Evolutionary conservation across 2,888 invertebrate species (phyloP), one percentile per base, ranked within the genome.

Genomic region (Chymomyza fuscimana): DNA sequence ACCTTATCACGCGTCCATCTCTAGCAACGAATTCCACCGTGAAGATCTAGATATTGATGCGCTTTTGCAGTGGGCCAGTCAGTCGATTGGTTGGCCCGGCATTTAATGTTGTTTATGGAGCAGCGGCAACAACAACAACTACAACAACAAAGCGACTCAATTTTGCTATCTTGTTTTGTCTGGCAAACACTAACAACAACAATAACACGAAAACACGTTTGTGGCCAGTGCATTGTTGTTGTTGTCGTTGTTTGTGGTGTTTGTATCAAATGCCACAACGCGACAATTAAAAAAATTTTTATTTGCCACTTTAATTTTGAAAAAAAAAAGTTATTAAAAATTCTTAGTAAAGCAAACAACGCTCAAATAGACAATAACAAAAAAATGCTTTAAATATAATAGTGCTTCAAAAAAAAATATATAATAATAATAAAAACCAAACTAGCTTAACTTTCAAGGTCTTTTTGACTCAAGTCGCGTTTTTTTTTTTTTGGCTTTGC

Each of bases 371-470:
- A 74, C 79, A 80, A 73, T 46, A 46, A 46, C 40, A 75, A 70
- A 74, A 60, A 32, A 61, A 32, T 68, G 60, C 25, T 56, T 70
- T 7, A 32, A 32, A 32, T 32, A 32, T 32, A 32, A 32, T 32
- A 32, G 32, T 32, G 32, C 32, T 32, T 67, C 63, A 63, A 69
- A 76, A 72, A 15, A 16, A 64, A 50, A 52, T 63, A 60, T 29
- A 72, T 65, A 22, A 12, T 15, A 16, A 16, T 16, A 16, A 61
- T 16, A 61, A 16, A 59, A 29, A 50, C 69, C 70, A 72, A 79
- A 85, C 82, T 78, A 80, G 78, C 87, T 87, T 80, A 85, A 80
- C 80, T 85, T 76, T 83, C 83, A 83, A 83, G 83, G 82, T 86
- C 86, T 82, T 75, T 70, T 75, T 70, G 68, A 74, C 79, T 76